Evolutionary conservation across 37 sponge, comb jelly and placozoan genomes (phyloP).

Genomic region (Haliclona indistincta): DNA sequence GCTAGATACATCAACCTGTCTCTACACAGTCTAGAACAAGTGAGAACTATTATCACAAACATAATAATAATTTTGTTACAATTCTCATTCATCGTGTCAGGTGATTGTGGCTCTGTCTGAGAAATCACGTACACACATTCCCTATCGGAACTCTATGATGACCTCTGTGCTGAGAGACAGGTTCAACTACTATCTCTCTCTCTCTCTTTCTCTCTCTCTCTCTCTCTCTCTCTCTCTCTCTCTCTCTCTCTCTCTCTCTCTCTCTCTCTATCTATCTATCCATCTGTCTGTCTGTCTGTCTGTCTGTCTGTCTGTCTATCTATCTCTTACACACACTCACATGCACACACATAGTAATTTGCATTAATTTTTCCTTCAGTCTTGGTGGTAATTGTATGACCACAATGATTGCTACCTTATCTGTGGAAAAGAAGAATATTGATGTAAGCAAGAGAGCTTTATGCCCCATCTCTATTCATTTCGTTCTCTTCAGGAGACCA

Average conservation of each 20-base stretch:
- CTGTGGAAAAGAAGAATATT: constrained; percentile 91
- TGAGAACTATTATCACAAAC: constrained; percentile 3
- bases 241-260: no score
- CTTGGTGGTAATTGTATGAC: constrained; percentile 99
- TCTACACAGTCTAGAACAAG: constrained; percentile 93
- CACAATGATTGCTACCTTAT: constrained; percentile 96
- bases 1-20: constrained; percentile 98
- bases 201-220: constrained; percentile 9
- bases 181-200: constrained; percentile 26
- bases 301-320: no score
- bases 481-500: constrained; percentile 84
- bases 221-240: not conserved
- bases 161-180: constrained; percentile 97
- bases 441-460: constrained; percentile 57
- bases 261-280: no score
- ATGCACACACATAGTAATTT: no score
- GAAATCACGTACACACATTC: constrained; percentile 91
- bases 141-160: constrained; percentile 99
- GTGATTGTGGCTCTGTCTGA: constrained; percentile 98
- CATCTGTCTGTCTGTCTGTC: no score
- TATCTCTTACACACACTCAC: no score
- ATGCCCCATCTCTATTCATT: not conserved
- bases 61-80: not conserved
- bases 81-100: constrained; percentile 17
- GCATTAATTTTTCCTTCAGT: constrained; percentile 32